Percentiles rank a stretch among this genome's conserved stretches.
These are phyloP conservation scores for Desmophyllum pertusum DNA, from an alignment of 92 coral and sea anemone genomes.

Conservation along the genomic window DNA sequence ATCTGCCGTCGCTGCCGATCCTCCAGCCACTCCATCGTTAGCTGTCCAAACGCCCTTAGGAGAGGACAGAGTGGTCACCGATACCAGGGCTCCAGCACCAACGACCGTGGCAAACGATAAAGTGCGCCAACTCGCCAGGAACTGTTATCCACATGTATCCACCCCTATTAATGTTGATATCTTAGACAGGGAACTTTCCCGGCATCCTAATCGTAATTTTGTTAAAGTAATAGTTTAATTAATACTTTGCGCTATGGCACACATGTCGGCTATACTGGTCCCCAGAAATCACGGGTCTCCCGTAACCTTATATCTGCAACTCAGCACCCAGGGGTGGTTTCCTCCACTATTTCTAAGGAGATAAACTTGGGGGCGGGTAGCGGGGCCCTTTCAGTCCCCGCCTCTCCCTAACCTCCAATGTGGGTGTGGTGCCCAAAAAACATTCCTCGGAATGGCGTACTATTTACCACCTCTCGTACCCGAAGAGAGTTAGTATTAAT, in stretches of 20 bases:
- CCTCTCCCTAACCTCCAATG: not conserved
- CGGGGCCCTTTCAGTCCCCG: too few relatives aligned
- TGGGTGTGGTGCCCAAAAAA: conserved; percentile 11
- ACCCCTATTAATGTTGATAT: conserved; percentile 4
- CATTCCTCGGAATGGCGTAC: not conserved
- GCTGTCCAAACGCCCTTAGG: not conserved
- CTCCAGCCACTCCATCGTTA: not conserved
- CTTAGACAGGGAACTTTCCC: conserved; percentile 3
- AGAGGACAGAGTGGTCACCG: too few relatives aligned
- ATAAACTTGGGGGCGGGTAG: not conserved
- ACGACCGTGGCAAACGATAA: too few relatives aligned
- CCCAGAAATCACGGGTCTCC: not conserved
- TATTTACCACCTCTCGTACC: conserved; percentile 10
- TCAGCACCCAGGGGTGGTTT: conserved; percentile 1
- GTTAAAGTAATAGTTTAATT: not conserved
- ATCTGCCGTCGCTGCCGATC: conserved; percentile 5
- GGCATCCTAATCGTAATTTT: not conserved
- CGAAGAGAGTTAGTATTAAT: not conserved
- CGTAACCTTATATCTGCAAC: not conserved
- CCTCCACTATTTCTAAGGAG: not conserved
- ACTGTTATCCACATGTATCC: too few relatives aligned
- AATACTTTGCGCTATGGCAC: not conserved
- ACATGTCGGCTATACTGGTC: not conserved
- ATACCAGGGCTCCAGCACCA: too few relatives aligned
- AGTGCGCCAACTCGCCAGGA: too few relatives aligned